Evolutionary conservation across 2,797 vertebrate species (phyloP), one percentile per base, ranked within the genome.

Genomic region (Arremon brunneinucha): DNA sequence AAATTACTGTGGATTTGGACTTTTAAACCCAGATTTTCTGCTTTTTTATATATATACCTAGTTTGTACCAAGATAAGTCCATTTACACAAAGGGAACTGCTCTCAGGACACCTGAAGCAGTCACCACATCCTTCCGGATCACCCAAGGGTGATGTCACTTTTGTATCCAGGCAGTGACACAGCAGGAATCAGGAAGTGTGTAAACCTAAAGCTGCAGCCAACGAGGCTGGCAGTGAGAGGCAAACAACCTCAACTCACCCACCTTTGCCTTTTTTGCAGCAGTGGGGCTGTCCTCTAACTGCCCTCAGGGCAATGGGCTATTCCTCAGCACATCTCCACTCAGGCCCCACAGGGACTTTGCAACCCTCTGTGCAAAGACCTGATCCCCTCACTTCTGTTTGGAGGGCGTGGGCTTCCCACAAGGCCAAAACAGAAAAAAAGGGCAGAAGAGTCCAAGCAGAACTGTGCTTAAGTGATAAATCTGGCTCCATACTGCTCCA

Each of bases 231-330:
- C 30, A 53, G 26, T 6, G 68, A 44, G n/a, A 70, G 30, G 6
- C 1, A 1, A 89, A 64, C 16, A 44, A 68, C 30, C 30, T 67
- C 39, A 43, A 20, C 11, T 63, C 47, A 44, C 1, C 7, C 32
- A 8, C 1, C 0, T 28, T 30, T 67, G 22, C 26, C 35, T 46
- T 59, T 3, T 0, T 14, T 47, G 39, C 23, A 30, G 47, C 35
- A 27, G 43, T 19, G 14, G 43, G 30, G 68, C 10, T 5, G 0
- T 49, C 37, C 21, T 32, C n/a, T 69, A 13, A 4, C 10, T 43
- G 32, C 21, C 9, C 32, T 60, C 9, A 18, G 37, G 28, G 14
- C 23, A 41, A 34, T 1, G 1, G 13, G 11, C 11, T 2, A 0
- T 20, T 59, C 46, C 52, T 53, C 56, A 67, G 41, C 47, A 92